Evolutionary conservation across 2,113 vertebrate species (phyloP), one percentile per base, ranked within the genome.

Genomic region (Scalopus aquaticus): DNA sequence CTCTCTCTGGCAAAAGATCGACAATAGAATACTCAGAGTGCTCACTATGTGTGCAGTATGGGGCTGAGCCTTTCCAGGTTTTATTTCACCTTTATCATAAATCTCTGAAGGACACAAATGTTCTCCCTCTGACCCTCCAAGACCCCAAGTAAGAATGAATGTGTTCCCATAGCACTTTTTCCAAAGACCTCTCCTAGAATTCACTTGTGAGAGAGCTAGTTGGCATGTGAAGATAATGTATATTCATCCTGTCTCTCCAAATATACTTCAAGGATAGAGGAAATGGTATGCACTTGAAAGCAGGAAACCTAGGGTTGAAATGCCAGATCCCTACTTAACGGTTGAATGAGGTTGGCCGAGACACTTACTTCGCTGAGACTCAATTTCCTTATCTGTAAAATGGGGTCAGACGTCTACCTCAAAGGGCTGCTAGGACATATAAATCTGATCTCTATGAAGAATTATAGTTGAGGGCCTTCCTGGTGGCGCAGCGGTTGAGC

Each of bases 301-400:
- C 16, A 16, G 6, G 30, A 19, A 67, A 64, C 9, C 37, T 70
- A 37, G 49, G 32, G 15, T 56, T 81, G n/a, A 91, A 78, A 80
- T 39, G 49, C 56, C 32, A 78, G 26, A 60, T 82, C 22, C 46
- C 26, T 54, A 16, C 22, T 46, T 69, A 51, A 86, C 35, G 64
- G 73, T 3, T 78, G 44, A 24, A 9, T 32, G 30, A 93, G 64
- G 6, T 9, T 87, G 37, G 17, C 80, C 39, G 28, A 65, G 73
- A 77, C 1, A 19, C 6, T 22, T 30, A 73, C 37, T 28, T 82
- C 26, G 22, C 22, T 35, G 37, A 46, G 87, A 44, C 64, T 88
- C 9, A 1, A 70, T 77, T 84, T 93, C 65, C 64, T 85, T 44
- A 28, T 67, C 95, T 69, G 30, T 80, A 70, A 84, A 83, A 58